phyloP scores from a whole-genome alignment of 1,140 invertebrate species.

The Polypedilum pembai region DNA sequence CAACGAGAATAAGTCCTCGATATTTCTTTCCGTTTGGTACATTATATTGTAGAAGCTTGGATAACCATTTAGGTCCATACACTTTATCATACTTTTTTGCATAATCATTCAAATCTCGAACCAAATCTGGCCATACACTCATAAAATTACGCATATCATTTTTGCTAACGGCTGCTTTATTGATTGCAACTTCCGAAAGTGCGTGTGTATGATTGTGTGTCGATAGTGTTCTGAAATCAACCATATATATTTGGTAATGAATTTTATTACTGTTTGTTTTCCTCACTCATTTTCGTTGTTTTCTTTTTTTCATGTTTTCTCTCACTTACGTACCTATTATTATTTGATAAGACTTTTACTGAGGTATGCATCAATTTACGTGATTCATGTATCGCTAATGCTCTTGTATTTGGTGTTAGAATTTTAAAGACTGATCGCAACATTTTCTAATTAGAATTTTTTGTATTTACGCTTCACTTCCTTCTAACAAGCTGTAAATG shows the following conservation, averaged over 20 bases:
- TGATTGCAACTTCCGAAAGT: conserved; percentile 46
- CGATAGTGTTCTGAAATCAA: conserved; percentile 6
- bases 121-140: conserved; percentile 71
- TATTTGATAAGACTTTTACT: too few species aligned
- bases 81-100: conserved; percentile 62
- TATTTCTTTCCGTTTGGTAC: conserved; percentile 71
- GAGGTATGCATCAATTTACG: too few species aligned
- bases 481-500: too few species aligned
- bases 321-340: too few species aligned
- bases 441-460: too few species aligned
- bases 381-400: too few species aligned
- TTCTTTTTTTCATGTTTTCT: too few species aligned
- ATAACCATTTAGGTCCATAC: conserved; percentile 69
- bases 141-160: conserved; percentile 73
- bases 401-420: too few species aligned
- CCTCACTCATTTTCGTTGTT: too few species aligned
- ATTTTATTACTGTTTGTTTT: neutral
- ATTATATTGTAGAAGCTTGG: conserved; percentile 71
- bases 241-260: neutral
- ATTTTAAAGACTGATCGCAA: too few species aligned
- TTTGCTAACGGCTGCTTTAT: conserved; percentile 50
- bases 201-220: conserved; percentile 21
- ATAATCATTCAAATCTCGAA: conserved; percentile 69
- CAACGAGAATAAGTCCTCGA: conserved; percentile 69
- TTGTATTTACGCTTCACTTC: too few species aligned